These are phyloP conservation scores for Isoperla grammatica DNA, from an alignment of 2,888 invertebrate species.

Conservation along the genomic window DNA sequence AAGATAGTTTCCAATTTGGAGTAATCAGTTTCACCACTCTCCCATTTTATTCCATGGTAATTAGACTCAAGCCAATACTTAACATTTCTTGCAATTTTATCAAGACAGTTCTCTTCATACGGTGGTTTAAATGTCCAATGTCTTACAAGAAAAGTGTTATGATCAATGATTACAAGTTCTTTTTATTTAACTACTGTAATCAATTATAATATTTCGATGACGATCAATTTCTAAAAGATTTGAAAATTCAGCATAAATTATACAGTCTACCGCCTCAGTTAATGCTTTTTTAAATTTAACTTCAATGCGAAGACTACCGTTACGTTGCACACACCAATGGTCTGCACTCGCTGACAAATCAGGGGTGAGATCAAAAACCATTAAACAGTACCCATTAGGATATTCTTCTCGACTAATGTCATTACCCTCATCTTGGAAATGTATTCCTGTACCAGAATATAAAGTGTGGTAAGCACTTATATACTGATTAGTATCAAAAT, in stretches of 20 bases:
- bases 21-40: background rate
- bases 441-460: conserved; percentile 14
- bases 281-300: background rate
- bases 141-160: background rate
- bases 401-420: background rate
- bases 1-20: background rate
- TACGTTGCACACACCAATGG: background rate
- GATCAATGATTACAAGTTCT: background rate
- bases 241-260: background rate
- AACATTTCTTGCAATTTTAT: background rate
- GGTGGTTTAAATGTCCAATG: background rate
- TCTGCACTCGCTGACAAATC: background rate
- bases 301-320: background rate
- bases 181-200: background rate
- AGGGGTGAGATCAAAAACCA: background rate
- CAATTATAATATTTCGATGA: background rate
- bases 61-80: background rate
- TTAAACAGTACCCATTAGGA: background rate
- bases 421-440: conserved; percentile 5
- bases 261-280: background rate
- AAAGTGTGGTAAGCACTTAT: conserved; percentile 22
- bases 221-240: background rate
- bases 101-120: background rate
- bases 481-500: background rate
- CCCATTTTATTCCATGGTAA: background rate